Evolutionary conservation across 2,113 vertebrate genomes (phyloP).

Genomic region (Lampris megalopsis): DNA sequence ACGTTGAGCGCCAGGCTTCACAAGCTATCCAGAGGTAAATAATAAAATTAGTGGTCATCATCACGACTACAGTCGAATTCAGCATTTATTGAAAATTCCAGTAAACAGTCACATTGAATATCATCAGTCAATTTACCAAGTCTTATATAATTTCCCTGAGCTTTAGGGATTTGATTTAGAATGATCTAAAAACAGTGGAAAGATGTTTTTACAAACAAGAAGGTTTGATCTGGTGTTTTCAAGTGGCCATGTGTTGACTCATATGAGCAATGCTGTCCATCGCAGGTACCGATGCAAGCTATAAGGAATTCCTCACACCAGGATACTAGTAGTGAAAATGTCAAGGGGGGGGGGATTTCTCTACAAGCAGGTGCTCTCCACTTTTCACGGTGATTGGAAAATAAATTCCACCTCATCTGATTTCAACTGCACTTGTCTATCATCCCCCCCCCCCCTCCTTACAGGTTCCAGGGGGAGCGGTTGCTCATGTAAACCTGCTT

Average conservation of each 20-base stretch:
- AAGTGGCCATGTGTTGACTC: neutral
- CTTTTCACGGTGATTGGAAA: slow-evolving; percentile 59
- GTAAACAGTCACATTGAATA: too few relatives aligned
- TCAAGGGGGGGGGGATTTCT: slow-evolving; percentile 13
- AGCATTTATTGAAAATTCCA: too few relatives aligned
- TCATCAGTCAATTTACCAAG: too few relatives aligned
- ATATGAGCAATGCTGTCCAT: neutral
- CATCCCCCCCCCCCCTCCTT: slow-evolving; percentile 21
- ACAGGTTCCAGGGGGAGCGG: slow-evolving; percentile 51
- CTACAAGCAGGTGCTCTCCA: slow-evolving; percentile 61
- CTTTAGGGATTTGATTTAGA: too few relatives aligned
- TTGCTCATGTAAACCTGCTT: slow-evolving; percentile 27
- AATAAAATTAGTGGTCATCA: too few relatives aligned
- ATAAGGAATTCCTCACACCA: slow-evolving; percentile 8
- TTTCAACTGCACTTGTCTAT: slow-evolving; percentile 46
- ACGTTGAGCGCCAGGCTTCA: too few relatives aligned
- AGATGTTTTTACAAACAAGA: too few relatives aligned
- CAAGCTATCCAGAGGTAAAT: too few relatives aligned
- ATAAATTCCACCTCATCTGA: slow-evolving; percentile 69
- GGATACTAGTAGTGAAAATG: slow-evolving; percentile 42
- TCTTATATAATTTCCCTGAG: too few relatives aligned
- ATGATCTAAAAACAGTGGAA: too few relatives aligned
- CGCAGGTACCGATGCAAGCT: neutral
- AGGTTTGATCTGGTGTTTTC: neutral
- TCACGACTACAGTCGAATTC: too few relatives aligned